Percentiles rank a stretch among this genome's conserved stretches.
Evolutionary conservation across 2,888 invertebrate species (phyloP).

Genomic region (Dolichopus griseipennis): DNA sequence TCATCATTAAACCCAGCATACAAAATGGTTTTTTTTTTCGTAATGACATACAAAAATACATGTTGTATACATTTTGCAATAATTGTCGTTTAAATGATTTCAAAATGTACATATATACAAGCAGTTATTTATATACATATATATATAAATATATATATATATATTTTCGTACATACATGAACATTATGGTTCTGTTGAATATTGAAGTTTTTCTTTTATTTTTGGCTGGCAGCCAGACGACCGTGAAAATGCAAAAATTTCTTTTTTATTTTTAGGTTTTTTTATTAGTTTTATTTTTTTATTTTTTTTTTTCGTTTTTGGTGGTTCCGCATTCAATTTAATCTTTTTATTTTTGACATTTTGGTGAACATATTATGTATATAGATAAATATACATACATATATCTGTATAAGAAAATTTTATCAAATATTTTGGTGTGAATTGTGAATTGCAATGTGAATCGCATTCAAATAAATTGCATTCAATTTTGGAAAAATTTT

Average conservation of each 20-base stretch:
- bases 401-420: background rate
- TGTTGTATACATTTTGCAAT: no score
- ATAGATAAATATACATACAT: background rate
- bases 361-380: background rate
- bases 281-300: background rate
- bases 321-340: conserved; percentile 1
- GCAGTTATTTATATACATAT: background rate
- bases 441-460: background rate
- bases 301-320: background rate
- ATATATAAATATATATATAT: no score
- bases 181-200: background rate
- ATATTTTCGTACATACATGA: no score
- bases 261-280: background rate
- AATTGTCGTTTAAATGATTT: background rate
- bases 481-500: no score
- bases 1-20: no score
- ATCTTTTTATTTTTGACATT: background rate
- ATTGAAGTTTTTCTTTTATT: background rate
- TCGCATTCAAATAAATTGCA: background rate
- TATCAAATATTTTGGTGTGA: no score
- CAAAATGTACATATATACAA: background rate
- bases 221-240: conserved; percentile 10
- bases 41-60: background rate
- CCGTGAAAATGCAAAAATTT: conserved; percentile 7
- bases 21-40: background rate